Evolutionary conservation across 1,140 invertebrate genomes (phyloP).

Genomic region (Capitella teleta): DNA sequence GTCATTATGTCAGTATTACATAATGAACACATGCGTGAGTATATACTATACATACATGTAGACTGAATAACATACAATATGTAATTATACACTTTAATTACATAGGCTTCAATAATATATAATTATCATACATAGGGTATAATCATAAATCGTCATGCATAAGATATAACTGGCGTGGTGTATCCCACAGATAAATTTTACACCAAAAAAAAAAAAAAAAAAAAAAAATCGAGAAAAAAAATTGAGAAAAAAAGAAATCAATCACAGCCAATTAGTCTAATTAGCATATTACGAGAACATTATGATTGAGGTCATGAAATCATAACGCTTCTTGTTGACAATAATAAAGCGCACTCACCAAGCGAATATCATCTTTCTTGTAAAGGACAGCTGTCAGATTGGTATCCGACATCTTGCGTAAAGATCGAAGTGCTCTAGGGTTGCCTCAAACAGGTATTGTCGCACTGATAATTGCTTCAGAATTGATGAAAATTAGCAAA

Average conservation of each 20-base stretch:
- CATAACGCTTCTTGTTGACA: not conserved
- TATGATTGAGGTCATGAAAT: not conserved
- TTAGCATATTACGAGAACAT: not conserved
- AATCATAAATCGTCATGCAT: too few species aligned
- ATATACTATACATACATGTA: too few species aligned
- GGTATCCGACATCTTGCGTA: not conserved
- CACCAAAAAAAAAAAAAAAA: not conserved
- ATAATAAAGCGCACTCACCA: not conserved
- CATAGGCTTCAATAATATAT: too few species aligned
- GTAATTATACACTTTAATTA: too few species aligned
- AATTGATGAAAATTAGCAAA: too few species aligned
- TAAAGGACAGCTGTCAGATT: conserved; percentile 4
- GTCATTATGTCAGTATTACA: too few species aligned
- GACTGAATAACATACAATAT: too few species aligned
- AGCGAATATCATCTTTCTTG: conserved; percentile 1
- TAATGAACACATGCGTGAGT: too few species aligned
- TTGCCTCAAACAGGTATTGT: too few species aligned
- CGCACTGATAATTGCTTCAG: too few species aligned
- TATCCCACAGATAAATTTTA: not conserved
- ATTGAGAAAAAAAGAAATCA: not conserved
- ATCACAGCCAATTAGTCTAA: not conserved
- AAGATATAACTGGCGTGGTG: not conserved
- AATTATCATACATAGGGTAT: too few species aligned
- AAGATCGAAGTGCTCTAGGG: too few species aligned
- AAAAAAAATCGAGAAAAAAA: not conserved